Evolutionary conservation across 1,140 invertebrate genomes (phyloP), one percentile per base, ranked within the genome.

Genomic region (Babylonia areolata): DNA sequence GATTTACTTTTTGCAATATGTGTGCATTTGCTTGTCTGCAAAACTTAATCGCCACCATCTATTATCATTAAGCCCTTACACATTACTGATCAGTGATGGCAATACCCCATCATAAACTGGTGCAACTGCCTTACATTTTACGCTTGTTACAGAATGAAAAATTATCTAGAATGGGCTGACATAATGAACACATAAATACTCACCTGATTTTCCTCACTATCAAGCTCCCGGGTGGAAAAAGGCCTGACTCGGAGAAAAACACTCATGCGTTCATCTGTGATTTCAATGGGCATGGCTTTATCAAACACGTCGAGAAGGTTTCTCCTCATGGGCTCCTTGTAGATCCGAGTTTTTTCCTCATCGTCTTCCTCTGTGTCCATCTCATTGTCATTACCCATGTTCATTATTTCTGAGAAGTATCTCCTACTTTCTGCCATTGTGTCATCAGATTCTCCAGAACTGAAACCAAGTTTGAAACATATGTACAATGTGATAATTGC

Each of bases 221-320:
- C 88, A 28, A 83, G 1, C 85, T 94, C 93, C 31, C 90, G 87
- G 40, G 88, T 69, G n/a, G 90, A 89, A 81, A 93, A 92, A 15
- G 93, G 93, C 78, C 93, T 87, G 42, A 94, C 89, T 15, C 93
- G 77, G 0, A 94, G 87, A 75, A 90, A 94, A 28, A 93, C 92
- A 86, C 92, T 91, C 90, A 94, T 92, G 64, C 90, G 90, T n/a
- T 94, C 93, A 71, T 87, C 83, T 23, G 40, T 78, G 9, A 83
- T 51, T 23, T 87, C 87, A 23, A 82, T 37, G 42, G 83, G 75
- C 12, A 81, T 33, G 28, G 78, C 40, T 69, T 85, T 85, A 35
- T 81, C 78, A 51, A 88, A 87, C 17, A 78, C 82, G 37, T 87
- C 86, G 42, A 87, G 51, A 58, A 88, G 75, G 54, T 88, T 88